Evolutionary conservation across 2,113 vertebrate genomes (phyloP).

Genomic region (Cephalopholis sonnerati): DNA sequence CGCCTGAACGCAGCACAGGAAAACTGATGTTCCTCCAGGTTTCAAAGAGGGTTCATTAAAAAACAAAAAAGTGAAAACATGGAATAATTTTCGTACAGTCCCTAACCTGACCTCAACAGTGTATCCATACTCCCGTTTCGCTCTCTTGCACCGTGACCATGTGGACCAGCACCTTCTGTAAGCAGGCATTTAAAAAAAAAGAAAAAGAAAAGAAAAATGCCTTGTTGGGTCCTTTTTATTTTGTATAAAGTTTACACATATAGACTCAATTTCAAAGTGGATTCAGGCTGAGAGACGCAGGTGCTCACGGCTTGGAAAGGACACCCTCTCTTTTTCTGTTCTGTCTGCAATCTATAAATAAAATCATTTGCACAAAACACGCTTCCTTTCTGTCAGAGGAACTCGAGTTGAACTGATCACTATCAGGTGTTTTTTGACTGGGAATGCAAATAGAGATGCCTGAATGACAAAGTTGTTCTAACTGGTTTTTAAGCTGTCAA

Average conservation of each 20-base stretch:
- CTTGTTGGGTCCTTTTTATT: conserved; percentile 37
- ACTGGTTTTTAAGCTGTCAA: background rate
- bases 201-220: conserved; percentile 1
- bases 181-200: background rate
- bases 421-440: background rate
- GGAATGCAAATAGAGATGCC: background rate
- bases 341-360: conserved; percentile 67
- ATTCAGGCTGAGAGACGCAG: conserved; percentile 12
- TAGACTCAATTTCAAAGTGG: conserved; percentile 26
- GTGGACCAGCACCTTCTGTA: conserved; percentile 37
- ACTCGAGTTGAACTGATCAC: background rate
- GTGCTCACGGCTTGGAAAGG: conserved; percentile 1
- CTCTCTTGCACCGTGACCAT: conserved; percentile 9
- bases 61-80: too few relatives aligned
- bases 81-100: background rate
- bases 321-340: conserved; percentile 44
- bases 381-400: conserved; percentile 18
- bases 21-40: too few relatives aligned
- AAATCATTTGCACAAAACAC: conserved; percentile 66
- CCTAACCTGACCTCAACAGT: conserved; percentile 4
- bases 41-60: too few relatives aligned
- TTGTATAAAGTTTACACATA: conserved; percentile 56
- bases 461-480: background rate
- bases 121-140: background rate
- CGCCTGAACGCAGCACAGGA: too few relatives aligned